Evolutionary conservation across 2,797 vertebrate species (phyloP).

Genomic region (Sylvia borin): DNA sequence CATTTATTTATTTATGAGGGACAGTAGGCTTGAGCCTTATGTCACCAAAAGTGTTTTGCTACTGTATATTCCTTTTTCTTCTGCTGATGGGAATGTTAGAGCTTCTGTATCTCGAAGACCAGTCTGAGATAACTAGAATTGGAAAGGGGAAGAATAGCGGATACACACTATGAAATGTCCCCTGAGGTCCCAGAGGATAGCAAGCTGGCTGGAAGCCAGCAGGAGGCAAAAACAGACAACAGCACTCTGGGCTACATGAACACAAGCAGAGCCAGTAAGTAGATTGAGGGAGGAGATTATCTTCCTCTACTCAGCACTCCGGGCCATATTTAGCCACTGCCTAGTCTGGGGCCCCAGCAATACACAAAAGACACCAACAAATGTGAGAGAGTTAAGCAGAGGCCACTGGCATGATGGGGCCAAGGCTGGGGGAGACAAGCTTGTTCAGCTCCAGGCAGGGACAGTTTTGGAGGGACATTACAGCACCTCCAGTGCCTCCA

Average conservation of each 20-base stretch:
- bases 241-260: not conserved
- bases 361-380: not conserved
- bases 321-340: not conserved
- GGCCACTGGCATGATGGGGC: not conserved
- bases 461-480: not conserved
- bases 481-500: not conserved
- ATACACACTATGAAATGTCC: not conserved
- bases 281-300: slow-evolving; percentile 23
- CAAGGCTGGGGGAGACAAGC: not conserved
- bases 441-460: not conserved
- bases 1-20: not conserved
- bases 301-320: not conserved
- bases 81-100: not conserved
- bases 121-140: not conserved
- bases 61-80: not conserved
- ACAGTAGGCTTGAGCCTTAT: not conserved
- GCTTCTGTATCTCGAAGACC: not conserved
- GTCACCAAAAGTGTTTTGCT: not conserved
- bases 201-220: not conserved
- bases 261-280: not conserved
- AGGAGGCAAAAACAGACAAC: not conserved
- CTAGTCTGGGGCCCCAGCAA: not conserved
- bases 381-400: not conserved
- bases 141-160: not conserved
- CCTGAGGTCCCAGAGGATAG: not conserved